A percentile compares a stretch with the other conserved stretches of the same genome.
Evolutionary conservation across 2,797 vertebrate genomes (phyloP).

Genomic region (Microctenopoma stevenorrisi): DNA sequence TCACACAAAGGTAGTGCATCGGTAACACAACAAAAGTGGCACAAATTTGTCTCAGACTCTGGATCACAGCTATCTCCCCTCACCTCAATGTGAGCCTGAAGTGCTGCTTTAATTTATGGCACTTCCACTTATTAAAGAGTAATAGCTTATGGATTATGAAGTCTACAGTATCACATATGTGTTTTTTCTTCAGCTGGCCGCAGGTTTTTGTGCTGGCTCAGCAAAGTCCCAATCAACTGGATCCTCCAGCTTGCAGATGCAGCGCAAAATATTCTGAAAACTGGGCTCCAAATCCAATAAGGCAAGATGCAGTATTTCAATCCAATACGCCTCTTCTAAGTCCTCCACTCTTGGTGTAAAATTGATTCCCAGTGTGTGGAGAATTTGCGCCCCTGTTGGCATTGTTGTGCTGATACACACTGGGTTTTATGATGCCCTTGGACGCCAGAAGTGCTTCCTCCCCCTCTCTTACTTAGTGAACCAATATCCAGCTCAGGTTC

Average conservation of each 20-base stretch:
- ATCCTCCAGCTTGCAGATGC: constrained; percentile 73
- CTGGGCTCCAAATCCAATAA: constrained; percentile 81
- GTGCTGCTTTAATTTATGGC: constrained; percentile 33
- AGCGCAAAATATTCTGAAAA: constrained; percentile 59
- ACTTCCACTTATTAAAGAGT: constrained; percentile 23
- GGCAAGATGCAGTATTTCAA: constrained; percentile 80
- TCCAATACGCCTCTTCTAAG: constrained; percentile 76
- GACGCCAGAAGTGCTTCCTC: constrained; percentile 72
- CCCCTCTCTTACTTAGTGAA: constrained; percentile 76
- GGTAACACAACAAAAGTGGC: constrained; percentile 15
- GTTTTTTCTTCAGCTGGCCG: constrained; percentile 64
- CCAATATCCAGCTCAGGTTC: constrained; percentile 81
- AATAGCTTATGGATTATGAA: constrained; percentile 43
- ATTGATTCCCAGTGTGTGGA: constrained; percentile 81
- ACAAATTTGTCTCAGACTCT: constrained; percentile 39
- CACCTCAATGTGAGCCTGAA: constrained; percentile 18
- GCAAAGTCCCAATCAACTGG: constrained; percentile 64
- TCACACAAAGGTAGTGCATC: neutral
- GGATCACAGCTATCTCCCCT: constrained; percentile 28
- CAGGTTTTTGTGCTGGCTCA: constrained; percentile 68
- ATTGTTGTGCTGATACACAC: constrained; percentile 78
- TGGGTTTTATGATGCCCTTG: constrained; percentile 78
- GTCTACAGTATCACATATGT: constrained; percentile 37
- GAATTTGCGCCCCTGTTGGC: constrained; percentile 81
- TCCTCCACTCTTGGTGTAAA: constrained; percentile 82